Conservation (phyloP, 2,797 vertebrate species). For the Syngnathus acus region DNA sequence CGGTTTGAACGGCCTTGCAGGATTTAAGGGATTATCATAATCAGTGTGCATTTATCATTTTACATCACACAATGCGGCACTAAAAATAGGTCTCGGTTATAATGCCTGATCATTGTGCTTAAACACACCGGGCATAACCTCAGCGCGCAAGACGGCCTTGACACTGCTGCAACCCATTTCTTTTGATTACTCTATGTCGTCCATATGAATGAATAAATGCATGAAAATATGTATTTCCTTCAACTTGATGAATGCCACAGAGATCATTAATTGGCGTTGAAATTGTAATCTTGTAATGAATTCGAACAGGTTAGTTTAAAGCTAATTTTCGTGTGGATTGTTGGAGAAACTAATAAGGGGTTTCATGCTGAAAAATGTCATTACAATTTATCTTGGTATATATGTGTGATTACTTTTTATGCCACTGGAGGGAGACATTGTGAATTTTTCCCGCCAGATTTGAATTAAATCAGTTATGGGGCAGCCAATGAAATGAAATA, state of each 20-base stretch:
- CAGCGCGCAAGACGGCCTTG: neutral
- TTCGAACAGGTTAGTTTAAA: neutral
- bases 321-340: neutral
- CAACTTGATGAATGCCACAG: neutral
- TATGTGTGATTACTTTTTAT: neutral
- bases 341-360: neutral
- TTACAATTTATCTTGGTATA: neutral
- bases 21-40: conserved; percentile 47
- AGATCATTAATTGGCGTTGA: neutral
- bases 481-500: no score
- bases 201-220: neutral
- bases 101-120: conserved; percentile 37
- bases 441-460: neutral
- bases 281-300: neutral
- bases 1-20: conserved; percentile 32
- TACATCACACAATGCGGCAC: conserved; percentile 45
- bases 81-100: conserved; percentile 42
- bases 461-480: no score
- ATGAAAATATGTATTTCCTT: neutral
- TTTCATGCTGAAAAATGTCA: neutral
- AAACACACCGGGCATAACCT: conserved; percentile 16
- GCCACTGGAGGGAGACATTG: neutral
- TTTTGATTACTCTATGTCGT: neutral
- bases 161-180: neutral
- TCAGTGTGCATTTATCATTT: conserved; percentile 45